Evolutionary conservation across 2,113 vertebrate species (phyloP), one percentile per base, ranked within the genome.

Genomic region (Phrynocephalus versicolor): DNA sequence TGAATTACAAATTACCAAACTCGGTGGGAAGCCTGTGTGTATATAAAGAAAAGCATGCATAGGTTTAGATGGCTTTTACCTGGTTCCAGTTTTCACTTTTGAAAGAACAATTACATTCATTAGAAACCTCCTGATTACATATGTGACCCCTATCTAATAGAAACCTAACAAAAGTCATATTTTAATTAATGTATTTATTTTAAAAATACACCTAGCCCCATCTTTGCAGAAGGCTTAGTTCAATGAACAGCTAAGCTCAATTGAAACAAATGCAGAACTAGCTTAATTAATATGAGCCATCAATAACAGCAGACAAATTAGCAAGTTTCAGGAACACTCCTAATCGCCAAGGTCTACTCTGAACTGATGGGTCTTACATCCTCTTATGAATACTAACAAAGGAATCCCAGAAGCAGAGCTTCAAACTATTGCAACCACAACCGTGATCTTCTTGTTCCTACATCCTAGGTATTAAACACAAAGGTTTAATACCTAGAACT

Each of bases 1-100:
- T 81, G n/a, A 69, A 69, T 27, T 16, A 16, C 9, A 62, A 55
- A 39, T 69, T 21, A 51, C 88, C 84, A 88, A 91, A 95, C 89
- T 91, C 90, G 87, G 80, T 45, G 71, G 84, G 19, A 87, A 78
- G 75, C 19, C 30, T 77, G 80, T 74, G 79, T 78, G 45, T 39
- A 88, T 27, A 62, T 81, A 91, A 87, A 14, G n/a, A 33, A 6
- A 69, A 33, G 41, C 18, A 21, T 35, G 39, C 21, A 37, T 25
- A 10, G 79, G 21, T 5, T 39, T 19, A 70, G n/a, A 69, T 57
- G 41, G 13, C 33, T 57, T 67, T 51, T 33, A 16, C 39, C 35
- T 67, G 15, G 33, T 39, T 57, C 30, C 16, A 18, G 14, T 35
- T 60, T 76, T 57, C 1, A 23, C 10, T 45, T 88, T 89, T 74